Base-by-base conservation (phyloP, 2,113 vertebrate genomes). In the Clarias magur region DNA sequence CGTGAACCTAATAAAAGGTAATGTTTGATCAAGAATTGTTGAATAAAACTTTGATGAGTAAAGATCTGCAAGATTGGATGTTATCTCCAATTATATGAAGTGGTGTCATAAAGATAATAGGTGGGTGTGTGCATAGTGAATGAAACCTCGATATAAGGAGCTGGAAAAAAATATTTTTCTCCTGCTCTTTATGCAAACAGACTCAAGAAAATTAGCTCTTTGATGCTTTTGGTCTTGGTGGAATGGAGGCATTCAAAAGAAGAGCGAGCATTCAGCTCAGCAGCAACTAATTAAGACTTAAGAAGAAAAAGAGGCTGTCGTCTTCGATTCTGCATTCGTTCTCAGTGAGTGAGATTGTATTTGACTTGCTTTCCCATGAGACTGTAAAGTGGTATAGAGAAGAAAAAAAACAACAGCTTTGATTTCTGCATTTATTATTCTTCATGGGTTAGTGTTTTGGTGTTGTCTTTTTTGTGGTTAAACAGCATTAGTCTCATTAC, bases 251-350 rank as follows among this genome's bases (percentile, higher is more conserved):
- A 85, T 81, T 91, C 85, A 90, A 92, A 85, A 76, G 79, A 91
- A 86, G 89, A 72, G 76, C 60, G 63, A 88, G 91, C 90, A 91
- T 93, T 93, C 89, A 92, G 83, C 82, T 92, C 91, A 88, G 84
- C 80, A 85, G 87, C 86, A 85, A 88, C 93, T 94, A 95, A 95
- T 95, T 95, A 93, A 93, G 92, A 92, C 85, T 90, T 90, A 75
- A 89, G 90, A 93, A 89, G 86, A 83, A 91, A 91, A 89, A 88
- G 90, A 90, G 84, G 90, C 89, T 88, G 92, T 95, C 93, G 85
- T 91, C 91, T 94, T 93, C 90, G 89, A 95, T 95, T 95, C 92
- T 48, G 84, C 91, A 93, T 93, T 81, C 93, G 85, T 93, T 93
- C 91, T 89, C 82, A 62, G 90, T 86, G 91, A 93, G 84, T 91